Conservation (phyloP, 1,140 invertebrate species). For the silkworm (Bombyx mori) region DNA sequence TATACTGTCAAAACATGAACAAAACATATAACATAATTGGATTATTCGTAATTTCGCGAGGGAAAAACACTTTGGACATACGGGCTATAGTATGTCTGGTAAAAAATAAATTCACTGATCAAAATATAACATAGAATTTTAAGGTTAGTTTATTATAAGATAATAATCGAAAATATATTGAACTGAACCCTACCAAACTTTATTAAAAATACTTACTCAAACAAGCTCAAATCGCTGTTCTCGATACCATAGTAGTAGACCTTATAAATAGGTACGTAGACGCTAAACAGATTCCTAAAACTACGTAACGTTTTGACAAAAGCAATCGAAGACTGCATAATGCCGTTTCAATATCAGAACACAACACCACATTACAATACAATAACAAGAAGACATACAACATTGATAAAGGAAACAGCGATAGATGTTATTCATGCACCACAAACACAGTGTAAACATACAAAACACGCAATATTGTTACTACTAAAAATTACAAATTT, state of each 20-base stretch:
- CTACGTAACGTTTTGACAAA: conserved; percentile 36
- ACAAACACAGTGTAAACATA: conserved; percentile 25
- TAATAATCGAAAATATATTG: no score
- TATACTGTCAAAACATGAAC: no score
- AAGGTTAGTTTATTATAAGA: no score
- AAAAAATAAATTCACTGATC: no score
- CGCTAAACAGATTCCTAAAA: background rate
- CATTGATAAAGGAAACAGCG: conserved; percentile 21
- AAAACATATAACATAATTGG: no score
- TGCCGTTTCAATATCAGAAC: conserved; percentile 16
- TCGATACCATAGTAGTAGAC: background rate
- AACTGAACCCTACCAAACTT: no score
- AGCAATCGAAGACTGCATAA: conserved; percentile 24
- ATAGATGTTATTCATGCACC: conserved; percentile 72
- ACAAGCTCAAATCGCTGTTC: no score
- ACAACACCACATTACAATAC: conserved; percentile 63
- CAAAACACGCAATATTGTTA: conserved; percentile 1
- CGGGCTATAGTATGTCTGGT: no score
- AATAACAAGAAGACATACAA: conserved; percentile 26
- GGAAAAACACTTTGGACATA: no score
- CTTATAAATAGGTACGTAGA: background rate
- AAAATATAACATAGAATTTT: no score
- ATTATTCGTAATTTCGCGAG: no score
- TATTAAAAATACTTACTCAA: conserved; percentile 16
- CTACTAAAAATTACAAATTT: conserved; percentile 1